phyloP scores from a whole-genome alignment of 2,797 vertebrate genomes.

The Tenualosa thibaudeaui region DNA sequence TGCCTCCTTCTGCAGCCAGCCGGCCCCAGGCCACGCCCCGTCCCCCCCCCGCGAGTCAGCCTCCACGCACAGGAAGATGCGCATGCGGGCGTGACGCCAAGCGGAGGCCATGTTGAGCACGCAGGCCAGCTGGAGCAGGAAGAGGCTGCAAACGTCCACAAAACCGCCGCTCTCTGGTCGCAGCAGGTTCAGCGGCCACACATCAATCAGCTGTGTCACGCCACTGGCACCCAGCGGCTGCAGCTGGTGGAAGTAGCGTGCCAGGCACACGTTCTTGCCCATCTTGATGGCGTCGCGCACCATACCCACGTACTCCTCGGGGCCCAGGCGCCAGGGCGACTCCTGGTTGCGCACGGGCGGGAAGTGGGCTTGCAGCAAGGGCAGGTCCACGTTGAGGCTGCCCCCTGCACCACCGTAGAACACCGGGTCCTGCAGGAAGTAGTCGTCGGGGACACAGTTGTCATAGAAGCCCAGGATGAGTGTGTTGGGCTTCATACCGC shows the following conservation, averaged over 20 bases:
- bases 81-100: slow-evolving; percentile 83
- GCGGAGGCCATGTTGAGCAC: slow-evolving; percentile 89
- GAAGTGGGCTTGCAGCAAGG: slow-evolving; percentile 85
- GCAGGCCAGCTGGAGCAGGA: slow-evolving; percentile 91
- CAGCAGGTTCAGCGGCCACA: slow-evolving; percentile 89
- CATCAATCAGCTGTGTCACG: slow-evolving; percentile 77
- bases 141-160: slow-evolving; percentile 88
- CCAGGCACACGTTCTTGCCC: slow-evolving; percentile 90
- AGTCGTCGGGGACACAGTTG: slow-evolving; percentile 82
- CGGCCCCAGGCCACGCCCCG: slow-evolving; percentile 26
- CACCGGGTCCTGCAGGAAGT: slow-evolving; percentile 83
- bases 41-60: slow-evolving; percentile 66
- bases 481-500: slow-evolving; percentile 93
- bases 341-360: slow-evolving; percentile 80
- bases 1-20: slow-evolving; percentile 83
- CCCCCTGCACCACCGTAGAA: slow-evolving; percentile 71
- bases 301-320: slow-evolving; percentile 86
- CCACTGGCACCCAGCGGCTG: slow-evolving; percentile 71
- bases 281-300: slow-evolving; percentile 89
- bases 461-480: slow-evolving; percentile 92
- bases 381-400: slow-evolving; percentile 65
- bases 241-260: slow-evolving; percentile 82
- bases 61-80: slow-evolving; percentile 88
- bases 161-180: slow-evolving; percentile 73
- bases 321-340: slow-evolving; percentile 75